Base-by-base conservation (phyloP, 2,888 invertebrate genomes). In the Gymnocheta viridis region DNA sequence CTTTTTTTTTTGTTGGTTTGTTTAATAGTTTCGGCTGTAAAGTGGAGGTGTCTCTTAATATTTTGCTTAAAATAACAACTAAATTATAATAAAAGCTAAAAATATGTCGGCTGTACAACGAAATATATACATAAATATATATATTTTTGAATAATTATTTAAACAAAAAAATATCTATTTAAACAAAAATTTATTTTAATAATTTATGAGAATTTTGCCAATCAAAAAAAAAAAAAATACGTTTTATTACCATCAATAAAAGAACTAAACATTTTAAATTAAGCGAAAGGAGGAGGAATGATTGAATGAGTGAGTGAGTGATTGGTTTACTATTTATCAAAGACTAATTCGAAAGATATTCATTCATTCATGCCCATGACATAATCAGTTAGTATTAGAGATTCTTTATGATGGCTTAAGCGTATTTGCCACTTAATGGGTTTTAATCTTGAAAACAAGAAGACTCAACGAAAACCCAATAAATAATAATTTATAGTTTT, bases 31-130 rank as follows among this genome's bases (percentile, higher is more conserved):
- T 64, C 12, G 12, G 24, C 44, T 76, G 27, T 19, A 69, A 64
- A 44, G 78, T 70, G 78, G 70, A 79, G 78, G 78, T 70, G 78
- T 54, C 24, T 54, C 24, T 62, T 17, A 24, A 66, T 47, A 19
- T 27, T 17, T 24, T n/a, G 9, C 7, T 24, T 24, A 12, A 29
- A 41, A 22, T 9, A 44, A 54, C 3, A 41, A 69, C 14, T 60
- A 49, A 60, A 67, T 24, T 10, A 51, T 14, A 29, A 27, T 1
- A 32, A 54, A 44, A 64, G 9, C 14, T 22, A 14, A 58, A 19
- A 70, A 27, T 27, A 62, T 62, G 41, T 5, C 24, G 27, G 2
- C n/a, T 27, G 62, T 41, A 22, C n/a, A 5, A 32, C 9, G 29
- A 29, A 54, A 29, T 7, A 17, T 49, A 17, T 32, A 32, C 7